Evolutionary conservation across 2,113 vertebrate genomes (phyloP), one percentile per base, ranked within the genome.

Genomic region (Leptobrachium ailaonicum): DNA sequence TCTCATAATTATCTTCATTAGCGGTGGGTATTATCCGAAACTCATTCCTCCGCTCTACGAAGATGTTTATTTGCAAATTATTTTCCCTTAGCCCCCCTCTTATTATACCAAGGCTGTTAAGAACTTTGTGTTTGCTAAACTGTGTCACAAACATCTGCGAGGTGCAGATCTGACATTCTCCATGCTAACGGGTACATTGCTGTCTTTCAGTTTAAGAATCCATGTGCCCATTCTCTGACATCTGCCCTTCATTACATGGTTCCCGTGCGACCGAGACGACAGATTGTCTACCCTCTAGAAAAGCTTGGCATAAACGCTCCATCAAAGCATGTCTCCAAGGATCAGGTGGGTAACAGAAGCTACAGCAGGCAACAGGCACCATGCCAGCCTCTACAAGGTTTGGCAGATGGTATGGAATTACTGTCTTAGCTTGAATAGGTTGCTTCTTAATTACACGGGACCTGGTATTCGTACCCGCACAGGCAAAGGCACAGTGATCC

Each of bases 1-100:
- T 91, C 92, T 90, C 91, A 88, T 96, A 98, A 98, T 98, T 98
- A 96, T 95, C 93, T 94, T 98, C 95, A 98, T 98, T 97, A 96
- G 95, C 92, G 93, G 93, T 91, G 95, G 95, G 95, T 96, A 96
- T 96, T 96, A 95, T 94, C 93, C 94, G 90, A 90, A 90, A 91
- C 94, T 94, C 93, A 95, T 93, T 95, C 94, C 95, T 93, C 87
- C 88, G 92, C 94, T 94, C 91, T 86, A 82, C 83, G 88, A 90
- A 86, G 87, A 82, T 91, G 92, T 90, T 91, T 92, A 89, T 91
- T 93, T 93, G 87, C 91, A 89, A 90, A 88, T 88, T 87, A 87
- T 66, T 91, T 88, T 89, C 87, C 91, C 53, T 58, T 60, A 44
- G 47, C 78, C 40, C 77, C 12, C 40, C 88, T 87, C 87, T 87